A percentile compares a stretch with the other conserved stretches of the same genome.
These are phyloP conservation scores for Empidonax alnorum DNA, from an alignment of 2,113 vertebrate species.

Conservation along the genomic window DNA sequence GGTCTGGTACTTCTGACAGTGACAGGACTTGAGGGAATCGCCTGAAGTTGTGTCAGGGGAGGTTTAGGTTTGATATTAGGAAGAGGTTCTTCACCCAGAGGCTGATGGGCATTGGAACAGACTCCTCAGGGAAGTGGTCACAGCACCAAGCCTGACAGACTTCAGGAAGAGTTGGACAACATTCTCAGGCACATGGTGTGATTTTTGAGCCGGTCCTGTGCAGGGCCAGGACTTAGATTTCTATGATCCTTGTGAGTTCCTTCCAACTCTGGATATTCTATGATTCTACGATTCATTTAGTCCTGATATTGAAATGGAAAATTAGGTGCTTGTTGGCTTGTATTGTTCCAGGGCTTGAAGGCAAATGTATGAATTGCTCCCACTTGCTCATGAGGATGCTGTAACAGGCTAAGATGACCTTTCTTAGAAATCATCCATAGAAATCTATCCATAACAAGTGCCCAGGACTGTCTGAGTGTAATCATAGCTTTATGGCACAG, in stretches of 20 bases:
- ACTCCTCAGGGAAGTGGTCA: background rate
- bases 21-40: background rate
- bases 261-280: background rate
- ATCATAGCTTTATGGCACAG: background rate
- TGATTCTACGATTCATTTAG: background rate
- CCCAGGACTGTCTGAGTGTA: background rate
- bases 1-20: background rate
- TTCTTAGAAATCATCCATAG: background rate
- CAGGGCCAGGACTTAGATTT: background rate
- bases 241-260: background rate
- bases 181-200: background rate
- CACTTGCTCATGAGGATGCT: background rate
- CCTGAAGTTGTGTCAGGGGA: background rate
- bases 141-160: background rate
- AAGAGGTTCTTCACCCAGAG: background rate
- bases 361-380: background rate
- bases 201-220: background rate
- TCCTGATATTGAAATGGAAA: background rate
- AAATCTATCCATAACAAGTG: background rate
- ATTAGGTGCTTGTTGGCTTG: background rate
- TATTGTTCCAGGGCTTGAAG: background rate
- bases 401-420: background rate
- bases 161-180: rapidly evolving
- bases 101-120: background rate
- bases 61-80: background rate